Percentiles rank a stretch among this genome's conserved stretches.
phyloP scores from a whole-genome alignment of 2,888 invertebrate genomes.

The Campopleginae sp. region DNA sequence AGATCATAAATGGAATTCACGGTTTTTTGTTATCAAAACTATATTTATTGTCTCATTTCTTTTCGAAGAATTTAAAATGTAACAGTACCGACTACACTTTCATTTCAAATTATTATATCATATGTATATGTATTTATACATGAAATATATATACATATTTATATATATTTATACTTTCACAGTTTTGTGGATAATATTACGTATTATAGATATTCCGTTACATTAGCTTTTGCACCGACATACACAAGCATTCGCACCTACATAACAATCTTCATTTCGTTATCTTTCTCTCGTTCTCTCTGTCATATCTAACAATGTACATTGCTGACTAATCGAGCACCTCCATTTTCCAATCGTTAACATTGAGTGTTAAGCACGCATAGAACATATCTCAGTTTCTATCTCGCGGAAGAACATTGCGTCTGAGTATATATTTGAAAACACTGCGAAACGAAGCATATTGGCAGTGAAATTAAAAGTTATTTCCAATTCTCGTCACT shows the following conservation, averaged over 20 bases:
- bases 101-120: slow-evolving; percentile 69
- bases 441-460: slow-evolving; percentile 22
- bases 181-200: slow-evolving; percentile 72
- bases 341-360: slow-evolving; percentile 10
- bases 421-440: slow-evolving; percentile 16
- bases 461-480: slow-evolving; percentile 46
- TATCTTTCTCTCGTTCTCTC: slow-evolving; percentile 3
- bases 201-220: slow-evolving; percentile 67
- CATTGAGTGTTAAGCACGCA: neutral
- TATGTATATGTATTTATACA: slow-evolving; percentile 38
- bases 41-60: slow-evolving; percentile 83
- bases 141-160: slow-evolving; percentile 31
- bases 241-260: slow-evolving; percentile 78
- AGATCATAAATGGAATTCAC: too few relatives aligned
- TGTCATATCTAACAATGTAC: slow-evolving; percentile 56
- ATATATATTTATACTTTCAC: slow-evolving; percentile 76
- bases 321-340: slow-evolving; percentile 45
- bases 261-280: slow-evolving; percentile 32
- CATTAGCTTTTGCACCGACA: slow-evolving; percentile 73
- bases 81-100: slow-evolving; percentile 80
- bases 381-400: neutral
- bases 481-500: neutral
- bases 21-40: slow-evolving; percentile 80
- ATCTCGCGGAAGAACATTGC: slow-evolving; percentile 17
- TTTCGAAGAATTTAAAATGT: slow-evolving; percentile 80